A percentile compares a stretch with the other conserved stretches of the same genome.
phyloP scores from a whole-genome alignment of 2,113 vertebrate genomes.

The Charadrius vociferus region DNA sequence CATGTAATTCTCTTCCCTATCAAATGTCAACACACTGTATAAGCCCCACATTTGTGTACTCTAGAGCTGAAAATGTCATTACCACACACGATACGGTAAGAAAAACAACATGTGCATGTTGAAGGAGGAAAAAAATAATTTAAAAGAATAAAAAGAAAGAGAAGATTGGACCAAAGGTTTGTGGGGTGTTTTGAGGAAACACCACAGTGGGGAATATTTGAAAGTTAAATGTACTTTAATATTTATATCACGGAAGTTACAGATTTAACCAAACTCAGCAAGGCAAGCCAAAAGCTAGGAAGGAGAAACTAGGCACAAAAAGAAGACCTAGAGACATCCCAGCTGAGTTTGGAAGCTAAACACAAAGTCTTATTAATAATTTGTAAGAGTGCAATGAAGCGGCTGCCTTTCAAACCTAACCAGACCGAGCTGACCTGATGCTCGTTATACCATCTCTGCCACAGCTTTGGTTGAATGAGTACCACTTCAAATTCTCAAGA shows the following conservation, averaged over 20 bases:
- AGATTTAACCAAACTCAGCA: conserved; percentile 33
- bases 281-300: conserved; percentile 30
- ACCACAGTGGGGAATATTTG: not conserved
- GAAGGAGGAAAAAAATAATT: not conserved
- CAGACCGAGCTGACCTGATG: not conserved
- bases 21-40: not conserved
- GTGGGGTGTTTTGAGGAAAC: not conserved
- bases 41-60: not conserved
- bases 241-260: conserved; percentile 46
- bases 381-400: not conserved
- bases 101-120: not conserved
- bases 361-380: not conserved
- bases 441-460: not conserved
- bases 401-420: not conserved
- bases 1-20: conserved; percentile 1
- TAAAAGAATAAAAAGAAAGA: not conserved
- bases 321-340: not conserved
- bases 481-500: not conserved
- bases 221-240: conserved; percentile 2
- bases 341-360: conserved; percentile 6
- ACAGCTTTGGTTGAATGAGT: not conserved
- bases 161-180: not conserved
- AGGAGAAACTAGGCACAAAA: conserved; percentile 20
- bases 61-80: conserved; percentile 7
- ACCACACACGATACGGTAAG: not conserved